Conservation (phyloP, 1,140 invertebrate genomes). For the Drosophila miranda region DNA sequence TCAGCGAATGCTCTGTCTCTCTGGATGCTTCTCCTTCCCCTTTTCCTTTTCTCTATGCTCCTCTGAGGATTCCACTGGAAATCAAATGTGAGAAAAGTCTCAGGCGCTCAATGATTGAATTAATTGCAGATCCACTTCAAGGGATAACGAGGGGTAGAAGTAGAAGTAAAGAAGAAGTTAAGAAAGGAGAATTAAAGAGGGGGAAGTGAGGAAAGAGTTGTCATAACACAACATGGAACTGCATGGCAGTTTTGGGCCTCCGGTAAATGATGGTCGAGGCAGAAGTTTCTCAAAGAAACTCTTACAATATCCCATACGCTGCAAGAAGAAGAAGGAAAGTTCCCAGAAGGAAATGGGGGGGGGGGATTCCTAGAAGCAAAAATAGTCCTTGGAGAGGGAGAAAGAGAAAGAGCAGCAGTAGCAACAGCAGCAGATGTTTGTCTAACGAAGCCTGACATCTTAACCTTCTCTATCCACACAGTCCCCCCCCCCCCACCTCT, state of each 20-base stretch:
- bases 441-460: slow-evolving; percentile 14
- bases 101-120: slow-evolving; percentile 61
- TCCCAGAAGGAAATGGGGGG: too few species aligned
- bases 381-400: too few species aligned
- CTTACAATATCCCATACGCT: slow-evolving; percentile 24
- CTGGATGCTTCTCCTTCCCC: not conserved
- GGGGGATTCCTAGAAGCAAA: too few species aligned
- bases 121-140: slow-evolving; percentile 50
- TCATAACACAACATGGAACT: slow-evolving; percentile 67
- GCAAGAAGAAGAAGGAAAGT: slow-evolving; percentile 2
- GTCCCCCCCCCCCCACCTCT: not conserved
- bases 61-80: not conserved
- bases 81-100: slow-evolving; percentile 28
- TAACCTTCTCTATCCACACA: not conserved
- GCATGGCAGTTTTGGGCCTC: slow-evolving; percentile 48
- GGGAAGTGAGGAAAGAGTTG: slow-evolving; percentile 26
- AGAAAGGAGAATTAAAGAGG: not conserved
- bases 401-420: slow-evolving; percentile 2
- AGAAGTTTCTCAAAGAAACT: slow-evolving; percentile 23
- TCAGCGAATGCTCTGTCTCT: slow-evolving; percentile 12
- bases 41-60: not conserved
- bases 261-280: slow-evolving; percentile 5
- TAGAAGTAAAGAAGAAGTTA: not conserved
- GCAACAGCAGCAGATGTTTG: slow-evolving; percentile 36
- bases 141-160: not conserved